Percentiles rank a stretch among this genome's conserved stretches.
Evolutionary conservation across 2,113 vertebrate genomes (phyloP).

Genomic region (Etheostoma cragini): DNA sequence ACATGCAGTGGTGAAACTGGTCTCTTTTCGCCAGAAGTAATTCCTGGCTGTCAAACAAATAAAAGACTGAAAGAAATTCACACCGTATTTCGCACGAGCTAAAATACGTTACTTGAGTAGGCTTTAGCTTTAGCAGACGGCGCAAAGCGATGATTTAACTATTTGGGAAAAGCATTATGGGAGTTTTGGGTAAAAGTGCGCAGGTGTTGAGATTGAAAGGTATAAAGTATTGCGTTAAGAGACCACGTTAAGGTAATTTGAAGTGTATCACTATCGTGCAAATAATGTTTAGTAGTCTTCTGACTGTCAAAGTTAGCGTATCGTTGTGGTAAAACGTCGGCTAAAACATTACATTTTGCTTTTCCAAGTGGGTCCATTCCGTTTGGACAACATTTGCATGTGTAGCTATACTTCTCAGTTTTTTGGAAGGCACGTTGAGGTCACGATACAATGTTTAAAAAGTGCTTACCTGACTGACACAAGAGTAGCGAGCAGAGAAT

Average conservation of each 20-base stretch:
- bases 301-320: no score
- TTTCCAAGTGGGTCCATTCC: no score
- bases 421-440: not conserved
- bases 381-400: not conserved
- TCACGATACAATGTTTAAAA: not conserved
- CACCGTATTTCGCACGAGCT: no score
- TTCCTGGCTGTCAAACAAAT: not conserved
- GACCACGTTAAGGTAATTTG: no score
- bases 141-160: not conserved
- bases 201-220: not conserved
- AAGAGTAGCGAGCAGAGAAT: slow-evolving; percentile 71
- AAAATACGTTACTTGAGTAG: not conserved
- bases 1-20: not conserved
- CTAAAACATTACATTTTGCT: not conserved
- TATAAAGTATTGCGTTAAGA: no score
- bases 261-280: not conserved
- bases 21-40: not conserved
- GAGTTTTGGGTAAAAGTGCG: not conserved
- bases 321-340: not conserved
- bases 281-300: not conserved
- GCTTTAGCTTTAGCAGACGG: not conserved
- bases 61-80: no score
- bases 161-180: not conserved
- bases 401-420: not conserved
- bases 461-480: slow-evolving; percentile 74